Percentiles rank a stretch among this genome's conserved stretches.
Evolutionary conservation across 2,113 vertebrate species (phyloP).

Genomic region (Cyanistes caeruleus): DNA sequence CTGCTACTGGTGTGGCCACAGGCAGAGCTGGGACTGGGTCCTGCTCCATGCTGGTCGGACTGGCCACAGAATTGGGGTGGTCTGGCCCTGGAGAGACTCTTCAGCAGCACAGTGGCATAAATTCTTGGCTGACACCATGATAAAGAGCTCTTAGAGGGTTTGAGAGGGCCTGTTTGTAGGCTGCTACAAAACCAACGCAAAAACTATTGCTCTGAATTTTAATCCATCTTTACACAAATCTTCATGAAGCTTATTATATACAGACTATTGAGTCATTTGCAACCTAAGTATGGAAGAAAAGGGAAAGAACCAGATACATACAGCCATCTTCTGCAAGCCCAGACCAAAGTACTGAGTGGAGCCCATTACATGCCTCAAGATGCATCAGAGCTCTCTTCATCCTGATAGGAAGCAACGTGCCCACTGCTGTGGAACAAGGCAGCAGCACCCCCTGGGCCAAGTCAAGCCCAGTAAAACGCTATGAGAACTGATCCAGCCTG

Average conservation of each 20-base stretch:
- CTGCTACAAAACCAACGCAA: not conserved
- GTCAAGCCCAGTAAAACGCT: not conserved
- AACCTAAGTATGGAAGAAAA: not conserved
- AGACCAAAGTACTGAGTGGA: not conserved
- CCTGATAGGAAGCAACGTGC: fast-evolving
- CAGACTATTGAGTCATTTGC: not conserved
- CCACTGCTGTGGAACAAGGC: not conserved
- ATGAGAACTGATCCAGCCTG: not conserved
- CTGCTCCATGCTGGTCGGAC: not conserved
- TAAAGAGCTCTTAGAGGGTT: not conserved
- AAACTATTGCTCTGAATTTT: not conserved
- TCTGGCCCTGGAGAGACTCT: not conserved
- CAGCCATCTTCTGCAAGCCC: not conserved
- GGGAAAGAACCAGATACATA: fast-evolving
- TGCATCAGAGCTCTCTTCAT: fast-evolving
- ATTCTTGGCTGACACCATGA: not conserved
- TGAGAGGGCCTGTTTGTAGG: not conserved
- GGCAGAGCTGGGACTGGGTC: not conserved
- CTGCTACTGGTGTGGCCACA: not conserved
- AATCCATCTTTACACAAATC: not conserved
- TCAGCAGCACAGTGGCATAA: not conserved
- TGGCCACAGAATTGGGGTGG: not conserved
- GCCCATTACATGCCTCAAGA: not conserved
- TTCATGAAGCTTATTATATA: not conserved
- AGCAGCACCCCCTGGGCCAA: not conserved